Evolutionary conservation across 92 coral and sea anemone genomes (phyloP).

Genomic region (Pocillopora meandrina): DNA sequence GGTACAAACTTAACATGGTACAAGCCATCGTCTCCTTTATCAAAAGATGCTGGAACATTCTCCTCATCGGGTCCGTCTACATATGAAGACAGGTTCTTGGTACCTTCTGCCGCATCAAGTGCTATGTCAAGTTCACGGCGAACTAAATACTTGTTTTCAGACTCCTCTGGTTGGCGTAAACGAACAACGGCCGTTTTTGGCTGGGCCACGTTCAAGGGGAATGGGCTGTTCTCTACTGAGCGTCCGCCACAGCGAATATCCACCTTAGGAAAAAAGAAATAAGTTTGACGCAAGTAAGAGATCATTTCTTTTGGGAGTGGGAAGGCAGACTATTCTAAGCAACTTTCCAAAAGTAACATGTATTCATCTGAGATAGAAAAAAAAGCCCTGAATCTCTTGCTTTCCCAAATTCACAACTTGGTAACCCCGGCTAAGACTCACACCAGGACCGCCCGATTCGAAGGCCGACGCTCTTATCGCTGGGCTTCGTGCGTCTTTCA

Average conservation of each 20-base stretch:
- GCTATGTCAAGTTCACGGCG: conserved; percentile 90
- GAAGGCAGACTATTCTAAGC: too few species aligned
- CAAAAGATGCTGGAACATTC: conserved; percentile 67
- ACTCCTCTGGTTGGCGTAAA: conserved; percentile 59
- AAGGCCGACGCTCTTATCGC: too few species aligned
- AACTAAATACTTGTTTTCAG: conserved; percentile 67
- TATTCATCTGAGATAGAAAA: too few species aligned
- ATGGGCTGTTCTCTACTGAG: conserved; percentile 80
- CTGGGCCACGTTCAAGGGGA: conserved; percentile 69
- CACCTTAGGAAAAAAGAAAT: conserved; percentile 25
- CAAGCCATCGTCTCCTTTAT: conserved; percentile 70
- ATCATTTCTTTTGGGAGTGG: too few species aligned
- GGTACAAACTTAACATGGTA: conserved; percentile 82
- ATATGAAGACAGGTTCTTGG: conserved; percentile 65
- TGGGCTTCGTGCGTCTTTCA: too few species aligned
- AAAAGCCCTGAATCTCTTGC: too few species aligned
- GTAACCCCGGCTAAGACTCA: too few species aligned
- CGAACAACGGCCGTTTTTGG: conserved; percentile 77
- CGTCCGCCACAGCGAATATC: conserved; percentile 67
- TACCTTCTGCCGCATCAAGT: conserved; percentile 74
- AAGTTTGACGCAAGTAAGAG: too few species aligned
- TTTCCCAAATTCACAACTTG: too few species aligned
- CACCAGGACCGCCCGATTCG: too few species aligned
- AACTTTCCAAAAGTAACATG: too few species aligned
- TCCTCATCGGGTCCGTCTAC: conserved; percentile 88